Evolutionary conservation across 2,113 vertebrate species (phyloP).

Genomic region (Callochromis pleurospilus): DNA sequence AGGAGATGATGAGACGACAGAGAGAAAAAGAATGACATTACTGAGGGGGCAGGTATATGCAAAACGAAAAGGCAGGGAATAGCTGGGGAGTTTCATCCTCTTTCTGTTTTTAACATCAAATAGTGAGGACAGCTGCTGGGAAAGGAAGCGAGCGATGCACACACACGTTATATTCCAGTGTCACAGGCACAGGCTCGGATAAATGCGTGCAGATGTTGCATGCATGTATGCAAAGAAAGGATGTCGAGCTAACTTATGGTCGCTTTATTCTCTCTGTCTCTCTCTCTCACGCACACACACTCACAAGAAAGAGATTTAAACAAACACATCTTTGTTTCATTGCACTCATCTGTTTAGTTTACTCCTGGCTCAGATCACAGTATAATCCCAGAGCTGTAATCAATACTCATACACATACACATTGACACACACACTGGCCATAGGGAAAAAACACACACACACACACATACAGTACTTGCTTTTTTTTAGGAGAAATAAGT

Average conservation of each 20-base stretch:
- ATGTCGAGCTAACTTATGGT: not conserved
- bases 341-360: slow-evolving; percentile 11
- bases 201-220: slow-evolving; percentile 6
- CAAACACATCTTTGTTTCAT: slow-evolving; percentile 40
- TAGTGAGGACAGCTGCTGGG: not conserved
- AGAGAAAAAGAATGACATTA: not conserved
- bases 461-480: not conserved
- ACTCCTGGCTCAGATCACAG: not conserved
- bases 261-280: not conserved
- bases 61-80: not conserved
- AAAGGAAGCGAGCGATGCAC: not conserved
- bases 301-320: slow-evolving; percentile 1
- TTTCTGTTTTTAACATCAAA: slow-evolving; percentile 33
- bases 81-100: not conserved
- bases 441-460: not conserved
- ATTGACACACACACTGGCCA: not conserved
- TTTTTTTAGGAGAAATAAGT: not conserved
- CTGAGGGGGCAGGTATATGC: not conserved
- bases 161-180: not conserved
- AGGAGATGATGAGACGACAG: not conserved
- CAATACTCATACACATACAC: not conserved
- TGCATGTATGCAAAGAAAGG: not conserved
- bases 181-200: not conserved
- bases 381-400: not conserved
- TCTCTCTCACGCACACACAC: not conserved